A percentile compares a stretch with the other conserved stretches of the same genome.
These are phyloP conservation scores for Atta colombica DNA, from an alignment of 1,140 invertebrate species.

Conservation along the genomic window DNA sequence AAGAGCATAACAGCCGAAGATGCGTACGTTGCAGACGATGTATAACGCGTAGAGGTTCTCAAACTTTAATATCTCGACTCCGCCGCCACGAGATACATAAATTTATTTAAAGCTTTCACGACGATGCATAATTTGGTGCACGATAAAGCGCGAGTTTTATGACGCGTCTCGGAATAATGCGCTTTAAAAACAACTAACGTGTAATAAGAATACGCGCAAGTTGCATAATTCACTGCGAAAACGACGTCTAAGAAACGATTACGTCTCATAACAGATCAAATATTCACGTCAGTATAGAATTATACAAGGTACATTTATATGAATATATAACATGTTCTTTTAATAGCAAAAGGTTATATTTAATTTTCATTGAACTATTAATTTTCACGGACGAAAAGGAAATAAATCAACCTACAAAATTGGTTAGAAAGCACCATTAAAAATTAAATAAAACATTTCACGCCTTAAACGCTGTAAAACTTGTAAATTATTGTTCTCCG, in stretches of 20 bases:
- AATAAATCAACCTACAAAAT: neutral
- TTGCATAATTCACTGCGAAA: constrained; percentile 38
- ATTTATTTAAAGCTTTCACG: constrained; percentile 58
- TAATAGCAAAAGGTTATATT: constrained; percentile 9
- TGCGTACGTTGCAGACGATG: constrained; percentile 40
- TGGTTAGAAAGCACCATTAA: neutral
- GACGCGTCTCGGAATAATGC: constrained; percentile 34
- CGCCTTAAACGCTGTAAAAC: neutral
- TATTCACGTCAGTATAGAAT: neutral
- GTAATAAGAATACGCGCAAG: constrained; percentile 43
- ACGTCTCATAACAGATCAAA: neutral
- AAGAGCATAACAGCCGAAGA: constrained; percentile 46
- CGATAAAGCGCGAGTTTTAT: constrained; percentile 60
- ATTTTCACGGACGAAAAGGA: neutral
- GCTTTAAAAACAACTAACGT: constrained; percentile 42
- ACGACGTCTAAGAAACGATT: constrained; percentile 4
- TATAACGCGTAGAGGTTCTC: constrained; percentile 45
- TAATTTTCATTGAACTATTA: neutral
- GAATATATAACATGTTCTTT: neutral
- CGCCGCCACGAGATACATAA: constrained; percentile 31
- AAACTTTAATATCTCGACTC: constrained; percentile 54
- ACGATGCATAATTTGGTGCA: constrained; percentile 49
- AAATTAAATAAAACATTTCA: constrained; percentile 3
- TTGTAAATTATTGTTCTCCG: neutral
- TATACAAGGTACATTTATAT: neutral